phyloP scores from a whole-genome alignment of 2,888 invertebrate genomes.

The Philhelius pedissequus region DNA sequence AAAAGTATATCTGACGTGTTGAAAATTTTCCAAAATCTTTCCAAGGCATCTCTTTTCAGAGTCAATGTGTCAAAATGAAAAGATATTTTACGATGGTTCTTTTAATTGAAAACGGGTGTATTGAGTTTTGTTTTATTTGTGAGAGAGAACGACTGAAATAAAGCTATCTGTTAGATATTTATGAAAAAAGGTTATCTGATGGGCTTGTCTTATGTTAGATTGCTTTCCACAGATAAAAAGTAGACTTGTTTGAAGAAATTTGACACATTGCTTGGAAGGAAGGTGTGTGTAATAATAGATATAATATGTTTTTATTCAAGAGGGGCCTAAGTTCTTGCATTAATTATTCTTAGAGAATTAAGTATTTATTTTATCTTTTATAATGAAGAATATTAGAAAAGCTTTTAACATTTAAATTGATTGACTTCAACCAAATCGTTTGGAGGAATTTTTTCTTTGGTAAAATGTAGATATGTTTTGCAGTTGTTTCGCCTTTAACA shows the following conservation, averaged over 20 bases:
- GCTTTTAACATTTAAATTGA: no score
- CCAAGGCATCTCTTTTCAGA: constrained; percentile 39
- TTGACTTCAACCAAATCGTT: no score
- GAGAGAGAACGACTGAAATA: background rate
- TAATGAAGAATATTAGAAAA: no score
- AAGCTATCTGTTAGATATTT: background rate
- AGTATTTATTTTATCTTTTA: no score
- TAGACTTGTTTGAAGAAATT: background rate
- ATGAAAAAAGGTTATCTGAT: constrained; percentile 11
- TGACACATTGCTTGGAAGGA: no score
- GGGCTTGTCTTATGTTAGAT: background rate
- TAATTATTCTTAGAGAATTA: no score
- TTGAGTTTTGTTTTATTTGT: background rate
- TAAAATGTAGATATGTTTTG: no score
- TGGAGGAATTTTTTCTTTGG: no score
- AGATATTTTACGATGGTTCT: constrained; percentile 14
- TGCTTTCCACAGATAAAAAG: background rate
- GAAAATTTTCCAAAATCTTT: constrained; percentile 52
- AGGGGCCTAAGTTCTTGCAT: no score
- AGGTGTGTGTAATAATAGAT: no score
- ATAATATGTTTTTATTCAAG: no score
- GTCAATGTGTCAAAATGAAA: constrained; percentile 57
- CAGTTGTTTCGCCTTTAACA: no score
- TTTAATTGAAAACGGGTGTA: constrained; percentile 44
- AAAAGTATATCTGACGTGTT: constrained; percentile 37